Evolutionary conservation across 2,797 vertebrate species (phyloP).

Genomic region (Parauchenoglanis ngamensis): DNA sequence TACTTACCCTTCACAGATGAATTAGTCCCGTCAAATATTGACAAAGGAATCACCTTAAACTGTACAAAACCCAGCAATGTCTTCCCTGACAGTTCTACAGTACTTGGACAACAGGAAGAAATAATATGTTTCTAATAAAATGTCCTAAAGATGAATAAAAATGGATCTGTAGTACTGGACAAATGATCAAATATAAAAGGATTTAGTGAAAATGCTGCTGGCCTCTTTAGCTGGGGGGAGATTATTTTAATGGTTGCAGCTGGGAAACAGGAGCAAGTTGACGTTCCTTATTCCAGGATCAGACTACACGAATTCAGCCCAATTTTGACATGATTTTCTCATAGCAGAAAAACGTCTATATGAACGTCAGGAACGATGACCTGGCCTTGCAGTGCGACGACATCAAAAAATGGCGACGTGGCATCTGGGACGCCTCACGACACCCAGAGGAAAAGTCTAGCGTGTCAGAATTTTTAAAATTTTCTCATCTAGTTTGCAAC

Average conservation of each 20-base stretch:
- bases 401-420: no score
- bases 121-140: background rate
- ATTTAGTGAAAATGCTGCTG: background rate
- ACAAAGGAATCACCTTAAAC: constrained; percentile 65
- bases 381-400: no score
- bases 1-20: constrained; percentile 56
- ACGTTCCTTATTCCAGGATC: background rate
- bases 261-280: background rate
- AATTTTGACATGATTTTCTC: no score
- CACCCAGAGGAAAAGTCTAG: no score
- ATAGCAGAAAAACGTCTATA: no score
- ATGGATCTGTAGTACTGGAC: background rate
- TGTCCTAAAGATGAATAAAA: background rate
- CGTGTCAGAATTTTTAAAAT: no score
- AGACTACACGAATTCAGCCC: no score
- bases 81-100: constrained; percentile 54
- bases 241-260: background rate
- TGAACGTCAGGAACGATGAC: no score
- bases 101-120: constrained; percentile 50
- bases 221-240: background rate
- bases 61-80: constrained; percentile 60
- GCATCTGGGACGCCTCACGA: no score
- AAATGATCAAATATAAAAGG: background rate
- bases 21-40: constrained; percentile 75
- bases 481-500: no score